Conservation (phyloP, 2,797 vertebrate species). For the Tragopan temminckii region DNA sequence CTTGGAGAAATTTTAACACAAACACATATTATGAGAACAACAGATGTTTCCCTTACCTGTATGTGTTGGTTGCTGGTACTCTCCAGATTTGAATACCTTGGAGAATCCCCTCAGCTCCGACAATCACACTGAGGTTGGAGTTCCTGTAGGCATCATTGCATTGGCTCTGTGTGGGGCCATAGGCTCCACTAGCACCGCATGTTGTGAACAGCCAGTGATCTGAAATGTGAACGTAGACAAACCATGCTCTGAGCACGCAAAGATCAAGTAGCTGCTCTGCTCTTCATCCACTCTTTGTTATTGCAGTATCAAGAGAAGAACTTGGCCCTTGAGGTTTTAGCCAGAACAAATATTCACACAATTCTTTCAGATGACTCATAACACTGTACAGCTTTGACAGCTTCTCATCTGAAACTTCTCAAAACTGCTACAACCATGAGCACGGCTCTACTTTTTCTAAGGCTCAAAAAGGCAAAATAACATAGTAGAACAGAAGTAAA, state of each 20-base stretch:
- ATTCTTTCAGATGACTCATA: neutral
- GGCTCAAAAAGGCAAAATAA: neutral
- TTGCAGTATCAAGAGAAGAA: neutral
- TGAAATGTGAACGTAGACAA: constrained; percentile 44
- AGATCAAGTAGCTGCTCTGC: neutral
- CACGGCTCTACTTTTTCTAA: neutral
- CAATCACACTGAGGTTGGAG: constrained; percentile 91
- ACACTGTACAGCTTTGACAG: neutral
- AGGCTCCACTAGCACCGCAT: constrained; percentile 92
- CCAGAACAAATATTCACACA: neutral
- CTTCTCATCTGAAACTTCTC: neutral
- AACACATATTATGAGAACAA: rapidly evolving
- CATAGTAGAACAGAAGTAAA: neutral
- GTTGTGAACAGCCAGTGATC: constrained; percentile 93
- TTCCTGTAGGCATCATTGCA: constrained; percentile 92
- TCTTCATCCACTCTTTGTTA: neutral
- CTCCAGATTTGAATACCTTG: constrained; percentile 95
- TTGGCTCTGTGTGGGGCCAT: constrained; percentile 92
- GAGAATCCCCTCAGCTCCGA: constrained; percentile 88
- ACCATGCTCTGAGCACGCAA: neutral
- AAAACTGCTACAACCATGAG: neutral
- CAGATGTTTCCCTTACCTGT: constrained; percentile 84
- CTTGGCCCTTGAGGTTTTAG: neutral
- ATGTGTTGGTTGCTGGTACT: constrained; percentile 93
- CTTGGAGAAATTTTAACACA: neutral